A percentile compares a stretch with the other conserved stretches of the same genome.
phyloP scores from a whole-genome alignment of 2,113 vertebrate genomes.

The Microcebus murinus region DNA sequence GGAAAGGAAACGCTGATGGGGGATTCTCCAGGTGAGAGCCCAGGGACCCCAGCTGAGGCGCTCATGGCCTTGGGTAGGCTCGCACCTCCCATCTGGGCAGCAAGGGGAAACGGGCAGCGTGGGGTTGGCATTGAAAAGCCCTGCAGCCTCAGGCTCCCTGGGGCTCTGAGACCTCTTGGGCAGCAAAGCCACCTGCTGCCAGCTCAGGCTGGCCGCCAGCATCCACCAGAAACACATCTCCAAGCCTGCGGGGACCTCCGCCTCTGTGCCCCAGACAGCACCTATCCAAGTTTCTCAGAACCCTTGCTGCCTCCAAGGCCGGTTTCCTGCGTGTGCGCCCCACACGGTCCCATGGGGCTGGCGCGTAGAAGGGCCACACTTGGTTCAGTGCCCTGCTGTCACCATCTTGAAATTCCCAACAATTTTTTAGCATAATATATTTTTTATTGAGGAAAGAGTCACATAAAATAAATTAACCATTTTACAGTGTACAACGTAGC shows the following conservation, averaged over 20 bases:
- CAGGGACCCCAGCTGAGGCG: background rate
- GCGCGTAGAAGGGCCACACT: background rate
- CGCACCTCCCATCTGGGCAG: background rate
- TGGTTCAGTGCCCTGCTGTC: background rate
- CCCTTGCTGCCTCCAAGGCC: background rate
- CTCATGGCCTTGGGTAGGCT: background rate
- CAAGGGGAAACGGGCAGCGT: too few relatives aligned
- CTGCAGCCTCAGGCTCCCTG: background rate
- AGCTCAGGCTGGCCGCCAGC: background rate
- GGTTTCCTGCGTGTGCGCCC: background rate
- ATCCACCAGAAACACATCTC: background rate
- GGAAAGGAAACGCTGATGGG: background rate
- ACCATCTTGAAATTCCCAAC: background rate
- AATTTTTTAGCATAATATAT: background rate
- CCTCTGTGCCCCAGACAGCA: background rate
- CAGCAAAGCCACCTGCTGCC: background rate
- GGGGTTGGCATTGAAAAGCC: background rate
- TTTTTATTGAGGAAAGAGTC: conserved; percentile 5
- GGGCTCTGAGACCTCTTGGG: background rate
- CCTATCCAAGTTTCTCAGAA: background rate
- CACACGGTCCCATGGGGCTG: too few relatives aligned
- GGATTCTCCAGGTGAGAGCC: background rate
- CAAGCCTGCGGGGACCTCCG: background rate
- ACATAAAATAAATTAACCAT: background rate
- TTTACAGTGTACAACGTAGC: background rate